Evolutionary conservation across 2,888 invertebrate species (phyloP), one percentile per base, ranked within the genome.

Genomic region (Anarsia innoxiella): DNA sequence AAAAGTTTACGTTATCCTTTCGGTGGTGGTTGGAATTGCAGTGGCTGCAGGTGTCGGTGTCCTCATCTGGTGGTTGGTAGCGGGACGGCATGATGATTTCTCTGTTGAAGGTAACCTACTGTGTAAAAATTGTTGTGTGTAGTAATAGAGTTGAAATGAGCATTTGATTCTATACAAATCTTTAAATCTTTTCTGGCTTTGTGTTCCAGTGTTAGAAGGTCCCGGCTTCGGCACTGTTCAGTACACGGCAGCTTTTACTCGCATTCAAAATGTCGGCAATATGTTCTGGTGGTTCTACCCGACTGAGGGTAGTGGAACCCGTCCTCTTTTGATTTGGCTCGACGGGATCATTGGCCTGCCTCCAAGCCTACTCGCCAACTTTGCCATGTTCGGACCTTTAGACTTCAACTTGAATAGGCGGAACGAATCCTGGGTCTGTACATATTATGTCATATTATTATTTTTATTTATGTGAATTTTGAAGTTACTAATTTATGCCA

Each of bases 251-350:
- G 92, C 90, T 0, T 90, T 90, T 62, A 90, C 91, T 0, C 87
- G 88, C 47, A 91, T 95, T 1, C 86, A 90, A 0, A 76, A 84
- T 1, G 85, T 88, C 0, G 94, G 94, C 0, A 89, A 92, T 47
- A 90, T 94, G 87, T 95, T 95, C 71, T 95, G 93, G 90, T 95
- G 94, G 94, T 87, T 96, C 37, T 94, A 92, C 65, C 91, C 91
- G 44, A 90, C 90, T 3, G 86, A 88, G 0, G 86, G 88, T n/a
- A n/a, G n/a, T 0, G 66, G 80, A 31, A 83, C 86, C 0, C 86
- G 86, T 28, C 96, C 96, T 0, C 64, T 95, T 16, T 79, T 94
- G 9, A 86, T 96, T 35, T 96, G 96, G 95, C 77, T 96, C n/a
- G 91, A 95, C 83, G 96, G 96, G 23, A 93, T 95, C 0, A 94